Evolutionary conservation across 2,113 vertebrate species (phyloP), one percentile per base, ranked within the genome.

Genomic region (Microcebus murinus): DNA sequence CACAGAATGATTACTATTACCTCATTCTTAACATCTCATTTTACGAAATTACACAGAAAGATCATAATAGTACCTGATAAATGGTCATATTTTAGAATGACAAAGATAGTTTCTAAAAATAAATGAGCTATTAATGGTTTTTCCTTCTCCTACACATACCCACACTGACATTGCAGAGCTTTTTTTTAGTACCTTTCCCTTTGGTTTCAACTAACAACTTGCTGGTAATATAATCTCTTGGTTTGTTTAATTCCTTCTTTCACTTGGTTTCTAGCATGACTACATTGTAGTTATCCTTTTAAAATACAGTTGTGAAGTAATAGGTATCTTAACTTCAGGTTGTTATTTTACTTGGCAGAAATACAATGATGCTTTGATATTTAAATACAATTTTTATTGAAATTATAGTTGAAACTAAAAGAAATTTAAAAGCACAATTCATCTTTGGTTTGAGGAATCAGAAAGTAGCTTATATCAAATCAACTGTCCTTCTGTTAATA

Each of bases 41-140:
- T 96, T 70, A 88, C 12, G 45, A 90, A 94, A 3, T 84, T 52
- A 86, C 8, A 27, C 39, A 45, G 39, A 83, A 68, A 87, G 63
- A 89, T 67, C 48, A 23, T 14, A 23, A 59, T 80, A 63, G 20
- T 96, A 71, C 63, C 65, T 92, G 73, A 70, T 86, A 70, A 96
- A n/a, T 59, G 63, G 39, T 96, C 21, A 52, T 94, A 97, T 83
- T 89, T 96, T 88, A 91, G 73, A 94, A 89, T 65, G 36, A 81
- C 73, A 83, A 81, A 96, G 13, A 71, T 76, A 76, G n/a, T 87
- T 90, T 90, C 96, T 94, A 96, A 97, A 97, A 96, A 61, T 95
- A 95, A 91, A 50, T 67, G 39, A 21, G n/a, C 63, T 94, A 89
- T 81, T 76, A 95, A 76, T 89, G 31, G 85, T 55, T 95, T 96